These are phyloP conservation scores for Petromus typicus DNA, from an alignment of 2,113 vertebrate species.

Conservation along the genomic window DNA sequence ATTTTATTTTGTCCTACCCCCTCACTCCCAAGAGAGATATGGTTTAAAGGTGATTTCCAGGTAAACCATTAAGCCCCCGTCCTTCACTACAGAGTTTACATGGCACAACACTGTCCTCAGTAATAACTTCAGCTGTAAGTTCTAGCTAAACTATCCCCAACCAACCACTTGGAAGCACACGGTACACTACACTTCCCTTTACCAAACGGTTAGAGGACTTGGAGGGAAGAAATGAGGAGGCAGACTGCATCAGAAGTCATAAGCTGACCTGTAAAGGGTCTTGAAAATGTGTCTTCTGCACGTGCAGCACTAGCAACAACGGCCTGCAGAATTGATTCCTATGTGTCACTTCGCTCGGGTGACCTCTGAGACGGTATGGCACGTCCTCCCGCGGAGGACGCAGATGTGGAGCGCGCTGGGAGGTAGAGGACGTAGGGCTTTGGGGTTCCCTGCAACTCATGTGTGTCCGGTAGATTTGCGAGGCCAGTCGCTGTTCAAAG, in stretches of 20 bases:
- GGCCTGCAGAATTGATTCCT: not conserved
- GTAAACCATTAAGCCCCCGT: not conserved
- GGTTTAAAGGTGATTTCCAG: not conserved
- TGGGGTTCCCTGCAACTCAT: not conserved
- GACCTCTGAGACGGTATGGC: not conserved
- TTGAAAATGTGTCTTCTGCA: not conserved
- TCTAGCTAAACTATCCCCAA: not conserved
- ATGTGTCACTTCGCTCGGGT: not conserved
- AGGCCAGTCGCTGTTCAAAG: not conserved
- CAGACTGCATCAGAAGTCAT: not conserved
- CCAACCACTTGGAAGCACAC: too few relatives aligned
- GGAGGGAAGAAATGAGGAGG: not conserved
- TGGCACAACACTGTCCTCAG: not conserved
- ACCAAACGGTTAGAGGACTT: not conserved
- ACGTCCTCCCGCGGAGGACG: not conserved
- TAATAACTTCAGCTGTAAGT: not conserved
- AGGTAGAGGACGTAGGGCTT: not conserved
- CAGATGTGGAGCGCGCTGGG: not conserved
- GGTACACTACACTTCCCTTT: not conserved
- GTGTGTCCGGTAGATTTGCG: not conserved
- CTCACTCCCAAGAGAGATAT: not conserved
- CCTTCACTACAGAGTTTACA: not conserved
- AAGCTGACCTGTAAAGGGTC: slow-evolving; percentile 1
- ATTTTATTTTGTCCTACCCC: too few relatives aligned
- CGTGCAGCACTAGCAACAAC: not conserved